Conservation (phyloP, 2,888 invertebrate genomes). For the Pterostichus niger region DNA sequence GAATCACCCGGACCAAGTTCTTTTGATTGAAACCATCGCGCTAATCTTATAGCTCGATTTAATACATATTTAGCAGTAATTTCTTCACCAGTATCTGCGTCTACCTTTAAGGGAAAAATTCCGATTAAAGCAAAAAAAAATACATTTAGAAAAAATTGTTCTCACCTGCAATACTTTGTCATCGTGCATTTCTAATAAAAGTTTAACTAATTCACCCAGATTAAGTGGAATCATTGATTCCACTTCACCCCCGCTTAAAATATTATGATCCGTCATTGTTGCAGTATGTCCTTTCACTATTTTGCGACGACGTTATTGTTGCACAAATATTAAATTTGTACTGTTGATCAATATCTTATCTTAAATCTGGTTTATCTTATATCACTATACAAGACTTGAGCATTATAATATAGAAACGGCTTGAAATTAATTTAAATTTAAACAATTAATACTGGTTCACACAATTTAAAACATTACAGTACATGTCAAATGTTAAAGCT, state of each 20-base stretch:
- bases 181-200: slow-evolving; percentile 72
- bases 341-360: slow-evolving; percentile 37
- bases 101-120: slow-evolving; percentile 77
- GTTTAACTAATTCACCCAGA: slow-evolving; percentile 73
- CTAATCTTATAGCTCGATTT: slow-evolving; percentile 80
- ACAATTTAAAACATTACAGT: not conserved
- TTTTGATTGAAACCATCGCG: slow-evolving; percentile 78
- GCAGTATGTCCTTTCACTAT: not conserved
- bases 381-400: slow-evolving; percentile 30
- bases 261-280: slow-evolving; percentile 70
- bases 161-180: slow-evolving; percentile 74
- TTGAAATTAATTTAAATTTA: not conserved
- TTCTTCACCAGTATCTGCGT: slow-evolving; percentile 80
- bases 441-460: slow-evolving; percentile 14
- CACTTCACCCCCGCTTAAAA: slow-evolving; percentile 72
- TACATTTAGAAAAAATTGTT: slow-evolving; percentile 29
- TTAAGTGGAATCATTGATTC: slow-evolving; percentile 72
- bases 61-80: slow-evolving; percentile 80
- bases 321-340: slow-evolving; percentile 5
- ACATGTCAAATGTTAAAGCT: not conserved
- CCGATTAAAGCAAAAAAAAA: slow-evolving; percentile 10
- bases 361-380: not conserved
- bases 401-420: not conserved
- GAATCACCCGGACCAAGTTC: slow-evolving; percentile 81
- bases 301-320: not conserved